Base-by-base conservation (phyloP, 1,140 invertebrate species). In the Sipha flava region DNA sequence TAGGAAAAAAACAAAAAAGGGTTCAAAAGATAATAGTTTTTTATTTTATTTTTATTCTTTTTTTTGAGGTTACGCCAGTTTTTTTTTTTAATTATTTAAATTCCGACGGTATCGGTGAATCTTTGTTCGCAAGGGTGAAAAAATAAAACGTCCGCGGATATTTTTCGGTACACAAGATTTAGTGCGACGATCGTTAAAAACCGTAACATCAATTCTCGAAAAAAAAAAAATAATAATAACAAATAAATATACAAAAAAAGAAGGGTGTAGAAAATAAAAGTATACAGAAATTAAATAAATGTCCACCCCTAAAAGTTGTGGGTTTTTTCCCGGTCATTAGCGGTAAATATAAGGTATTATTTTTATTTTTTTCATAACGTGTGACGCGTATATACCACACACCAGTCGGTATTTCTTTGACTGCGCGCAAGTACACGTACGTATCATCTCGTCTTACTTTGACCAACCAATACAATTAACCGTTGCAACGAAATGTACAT, bases 51-150 rank as follows among this genome's bases (percentile, higher is more conserved):
- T n/a, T n/a, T n/a, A n/a, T n/a, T n/a, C n/a, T n/a, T n/a, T 52
- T 37, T 77, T 77, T 77, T 77, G 73, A 77, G 73, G 73, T 77
- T 77, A 77, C 73, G 73, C 73, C 73, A 77, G 73, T 77, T 77
- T 77, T 70, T 40, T 40, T 40, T 62, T 77, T 77, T 77, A 77
- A 77, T 77, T 77, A 77, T 77, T 77, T 77, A 77, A 77, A 77
- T 77, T 77, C 73, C 73, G 34, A 77, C 73, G 73, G 34, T 77
- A 77, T 77, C 73, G 73, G 73, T 57, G 73, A 57, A 77, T 77
- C 73, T 77, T 77, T 77, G 52, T 77, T 59, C 47, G 10, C 37
- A 52, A 77, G 73, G 73, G 73, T 40, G 34, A 59, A 77, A 59
- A 75, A 73, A 77, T n/a, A 18, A 52, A 77, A 59, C 49, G 52